A percentile compares a stretch with the other conserved stretches of the same genome.
phyloP scores from a whole-genome alignment of 2,888 invertebrate genomes.

The Eupithecia subfuscata region DNA sequence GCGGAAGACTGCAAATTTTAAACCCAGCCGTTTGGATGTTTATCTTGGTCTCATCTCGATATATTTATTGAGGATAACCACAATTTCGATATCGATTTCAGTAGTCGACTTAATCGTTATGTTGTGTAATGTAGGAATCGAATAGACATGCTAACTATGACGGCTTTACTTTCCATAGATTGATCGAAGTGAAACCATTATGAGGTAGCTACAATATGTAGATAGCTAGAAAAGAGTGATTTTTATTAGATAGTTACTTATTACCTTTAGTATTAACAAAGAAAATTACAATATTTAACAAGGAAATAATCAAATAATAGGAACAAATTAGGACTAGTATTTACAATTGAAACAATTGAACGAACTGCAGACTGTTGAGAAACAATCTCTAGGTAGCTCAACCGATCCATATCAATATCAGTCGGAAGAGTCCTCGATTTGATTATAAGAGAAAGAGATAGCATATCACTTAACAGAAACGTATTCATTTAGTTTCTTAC shows the following conservation, averaged over 20 bases:
- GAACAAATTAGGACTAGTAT: too few relatives aligned
- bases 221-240: neutral
- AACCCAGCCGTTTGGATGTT: slow-evolving; percentile 70
- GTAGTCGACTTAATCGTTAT: slow-evolving; percentile 58
- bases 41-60: slow-evolving; percentile 79
- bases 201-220: too few relatives aligned
- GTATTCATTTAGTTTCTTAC: neutral
- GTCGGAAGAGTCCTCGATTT: neutral
- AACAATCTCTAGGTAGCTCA: too few relatives aligned
- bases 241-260: neutral
- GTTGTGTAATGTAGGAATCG: slow-evolving; percentile 19
- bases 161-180: neutral
- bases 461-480: neutral
- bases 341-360: too few relatives aligned
- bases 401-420: too few relatives aligned
- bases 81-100: slow-evolving; percentile 72
- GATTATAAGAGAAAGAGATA: neutral
- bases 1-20: slow-evolving; percentile 78
- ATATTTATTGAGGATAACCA: slow-evolving; percentile 77
- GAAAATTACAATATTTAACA: too few relatives aligned
- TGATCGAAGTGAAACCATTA: neutral
- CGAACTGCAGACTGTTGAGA: too few relatives aligned
- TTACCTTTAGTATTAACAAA: too few relatives aligned
- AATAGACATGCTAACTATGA: neutral
- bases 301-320: too few relatives aligned